Evolutionary conservation across 2,888 invertebrate species (phyloP).

Genomic region (Siphlonurus alternatus): DNA sequence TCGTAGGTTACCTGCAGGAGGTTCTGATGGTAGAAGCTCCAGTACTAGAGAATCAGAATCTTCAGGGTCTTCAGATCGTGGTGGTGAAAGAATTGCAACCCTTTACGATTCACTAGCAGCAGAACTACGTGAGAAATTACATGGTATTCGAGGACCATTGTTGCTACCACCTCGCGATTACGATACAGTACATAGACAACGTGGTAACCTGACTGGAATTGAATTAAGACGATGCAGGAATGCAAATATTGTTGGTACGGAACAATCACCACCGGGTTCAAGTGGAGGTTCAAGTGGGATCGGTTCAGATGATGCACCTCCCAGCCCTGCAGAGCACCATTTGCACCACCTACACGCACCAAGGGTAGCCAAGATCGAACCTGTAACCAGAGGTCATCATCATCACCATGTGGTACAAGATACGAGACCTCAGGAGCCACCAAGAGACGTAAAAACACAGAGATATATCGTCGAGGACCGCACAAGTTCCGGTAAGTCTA

Average conservation of each 20-base stretch:
- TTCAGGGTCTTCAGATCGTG: conserved; percentile 16
- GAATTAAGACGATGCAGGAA: conserved; percentile 52
- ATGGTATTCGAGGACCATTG: conserved; percentile 45
- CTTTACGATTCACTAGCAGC: conserved; percentile 84
- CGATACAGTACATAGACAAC: conserved; percentile 71
- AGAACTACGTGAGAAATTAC: conserved; percentile 64
- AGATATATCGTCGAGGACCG: conserved; percentile 35
- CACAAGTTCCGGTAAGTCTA: conserved; percentile 40
- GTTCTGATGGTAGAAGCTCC: conserved; percentile 13
- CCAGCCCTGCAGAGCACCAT: conserved; percentile 51
- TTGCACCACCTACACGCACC: conserved; percentile 16
- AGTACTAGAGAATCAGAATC: conserved; percentile 18
- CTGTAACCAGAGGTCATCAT: not conserved
- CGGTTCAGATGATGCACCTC: conserved; percentile 66
- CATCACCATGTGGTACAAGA: not conserved
- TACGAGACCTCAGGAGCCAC: not conserved
- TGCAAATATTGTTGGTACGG: conserved; percentile 42
- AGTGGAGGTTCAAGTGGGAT: conserved; percentile 78
- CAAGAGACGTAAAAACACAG: conserved; percentile 18
- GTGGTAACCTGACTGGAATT: conserved; percentile 58
- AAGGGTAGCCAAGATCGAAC: not conserved
- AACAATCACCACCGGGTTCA: conserved; percentile 25
- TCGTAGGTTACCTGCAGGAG: conserved; percentile 24
- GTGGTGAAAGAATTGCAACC: conserved; percentile 39
- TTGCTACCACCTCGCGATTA: conserved; percentile 86